Evolutionary conservation across 2,797 vertebrate species (phyloP).

Genomic region (Bryconaethiops microstoma): DNA sequence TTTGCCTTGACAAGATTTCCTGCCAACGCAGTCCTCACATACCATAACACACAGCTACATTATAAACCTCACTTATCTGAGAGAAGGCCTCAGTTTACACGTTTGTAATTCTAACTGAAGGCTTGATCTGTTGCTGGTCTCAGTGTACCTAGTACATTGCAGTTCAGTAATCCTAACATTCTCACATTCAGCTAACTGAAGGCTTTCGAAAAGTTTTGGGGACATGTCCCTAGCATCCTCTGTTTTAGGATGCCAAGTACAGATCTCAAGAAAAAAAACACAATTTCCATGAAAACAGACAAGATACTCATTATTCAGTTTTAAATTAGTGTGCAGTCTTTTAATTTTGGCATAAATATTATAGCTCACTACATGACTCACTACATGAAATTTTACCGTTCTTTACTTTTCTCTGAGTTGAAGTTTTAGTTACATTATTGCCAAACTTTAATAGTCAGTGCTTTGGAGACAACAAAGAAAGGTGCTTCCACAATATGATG

Average conservation of each 20-base stretch:
- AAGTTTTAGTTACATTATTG: conserved; percentile 31
- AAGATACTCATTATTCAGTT: neutral
- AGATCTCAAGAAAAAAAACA: neutral
- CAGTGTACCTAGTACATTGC: neutral
- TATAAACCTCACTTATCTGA: conserved; percentile 27
- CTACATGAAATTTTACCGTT: no score
- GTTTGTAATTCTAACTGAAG: conserved; percentile 25
- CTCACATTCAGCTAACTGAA: no score
- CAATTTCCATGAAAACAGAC: conserved; percentile 17
- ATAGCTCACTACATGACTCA: neutral
- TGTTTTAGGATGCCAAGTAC: no score
- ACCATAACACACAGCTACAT: neutral
- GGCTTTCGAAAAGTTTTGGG: no score
- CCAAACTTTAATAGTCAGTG: conserved; percentile 6
- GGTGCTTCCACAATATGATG: conserved; percentile 41
- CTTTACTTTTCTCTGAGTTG: neutral
- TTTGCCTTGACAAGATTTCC: conserved; percentile 39
- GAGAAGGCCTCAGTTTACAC: neutral
- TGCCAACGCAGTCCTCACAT: conserved; percentile 5
- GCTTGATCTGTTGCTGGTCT: conserved; percentile 30
- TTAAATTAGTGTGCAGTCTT: conserved; percentile 15
- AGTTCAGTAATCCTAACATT: conserved; percentile 6
- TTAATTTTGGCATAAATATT: neutral
- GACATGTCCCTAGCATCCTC: no score
- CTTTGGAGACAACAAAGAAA: conserved; percentile 17